phyloP scores from a whole-genome alignment of 2,113 vertebrate genomes.

The Sinocyclocheilus rhinocerous region DNA sequence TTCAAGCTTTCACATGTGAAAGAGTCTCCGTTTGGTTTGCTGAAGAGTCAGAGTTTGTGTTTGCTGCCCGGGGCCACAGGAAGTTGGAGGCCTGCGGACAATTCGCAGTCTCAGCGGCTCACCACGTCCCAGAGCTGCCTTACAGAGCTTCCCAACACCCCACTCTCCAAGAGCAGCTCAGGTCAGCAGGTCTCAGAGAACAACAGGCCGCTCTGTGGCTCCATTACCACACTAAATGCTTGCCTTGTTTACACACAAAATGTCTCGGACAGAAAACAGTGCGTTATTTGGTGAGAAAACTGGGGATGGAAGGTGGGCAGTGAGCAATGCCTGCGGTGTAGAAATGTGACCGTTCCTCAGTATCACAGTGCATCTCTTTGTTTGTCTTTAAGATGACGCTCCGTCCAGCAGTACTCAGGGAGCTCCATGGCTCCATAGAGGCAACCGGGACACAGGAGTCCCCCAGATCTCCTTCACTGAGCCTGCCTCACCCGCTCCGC shows the following conservation, averaged over 20 bases:
- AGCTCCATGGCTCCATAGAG: constrained; percentile 57
- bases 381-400: constrained; percentile 58
- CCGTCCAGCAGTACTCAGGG: constrained; percentile 55
- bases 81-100: constrained; percentile 52
- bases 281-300: not conserved
- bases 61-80: constrained; percentile 75
- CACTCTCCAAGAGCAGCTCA: constrained; percentile 54
- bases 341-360: not conserved
- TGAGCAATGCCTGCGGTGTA: not conserved
- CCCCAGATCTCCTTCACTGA: constrained; percentile 59
- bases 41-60: constrained; percentile 88
- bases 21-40: constrained; percentile 71
- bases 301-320: constrained; percentile 12
- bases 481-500: constrained; percentile 36
- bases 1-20: constrained; percentile 84
- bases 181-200: constrained; percentile 54
- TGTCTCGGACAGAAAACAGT: not conserved
- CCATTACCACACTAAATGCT: constrained; percentile 31
- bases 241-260: constrained; percentile 16
- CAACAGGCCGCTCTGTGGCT: constrained; percentile 23
- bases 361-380: constrained; percentile 5
- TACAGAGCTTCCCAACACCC: constrained; percentile 51
- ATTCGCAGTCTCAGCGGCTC: constrained; percentile 69
- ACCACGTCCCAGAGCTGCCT: constrained; percentile 78
- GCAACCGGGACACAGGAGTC: constrained; percentile 1